Evolutionary conservation across 2,888 invertebrate genomes (phyloP).

Genomic region (Scrobipalpa costella): DNA sequence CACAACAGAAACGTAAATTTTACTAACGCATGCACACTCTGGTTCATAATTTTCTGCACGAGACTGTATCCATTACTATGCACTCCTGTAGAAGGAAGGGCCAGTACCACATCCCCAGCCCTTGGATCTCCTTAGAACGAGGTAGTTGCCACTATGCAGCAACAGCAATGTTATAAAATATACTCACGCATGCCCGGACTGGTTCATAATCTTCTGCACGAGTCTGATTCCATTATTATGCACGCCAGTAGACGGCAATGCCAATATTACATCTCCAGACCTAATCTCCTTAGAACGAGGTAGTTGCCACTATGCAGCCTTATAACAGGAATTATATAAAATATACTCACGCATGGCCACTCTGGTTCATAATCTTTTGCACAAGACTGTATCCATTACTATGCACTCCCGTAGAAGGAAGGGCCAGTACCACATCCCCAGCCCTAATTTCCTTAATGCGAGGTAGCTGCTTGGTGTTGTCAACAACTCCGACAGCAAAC

Average conservation of each 20-base stretch:
- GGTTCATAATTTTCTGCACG: conserved; percentile 88
- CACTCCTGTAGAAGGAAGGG: conserved; percentile 93
- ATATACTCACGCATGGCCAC: conserved; percentile 65
- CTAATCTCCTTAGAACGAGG: conserved; percentile 85
- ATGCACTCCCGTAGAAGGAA: conserved; percentile 95
- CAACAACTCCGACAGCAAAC: conserved; percentile 96
- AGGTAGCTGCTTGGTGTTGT: conserved; percentile 86
- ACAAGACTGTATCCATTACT: conserved; percentile 97
- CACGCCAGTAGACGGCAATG: conserved; percentile 93
- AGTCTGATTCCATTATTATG: conserved; percentile 98
- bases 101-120: conserved; percentile 91
- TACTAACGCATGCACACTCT: conserved; percentile 74
- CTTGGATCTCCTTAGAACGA: conserved; percentile 82
- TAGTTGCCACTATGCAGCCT: conserved; percentile 64
- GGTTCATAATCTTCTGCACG: conserved; percentile 88
- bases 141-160: conserved; percentile 80
- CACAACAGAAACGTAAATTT: no score
- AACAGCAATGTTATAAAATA: background rate
- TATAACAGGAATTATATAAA: background rate
- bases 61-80: conserved; percentile 98
- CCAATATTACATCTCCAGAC: conserved; percentile 91
- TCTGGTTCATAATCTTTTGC: conserved; percentile 86
- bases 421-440: conserved; percentile 91
- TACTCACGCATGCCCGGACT: conserved; percentile 72
- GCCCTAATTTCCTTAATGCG: conserved; percentile 82